Evolutionary conservation across 2,113 vertebrate species (phyloP).

Genomic region (Cyphomyrus plagiostoma): DNA sequence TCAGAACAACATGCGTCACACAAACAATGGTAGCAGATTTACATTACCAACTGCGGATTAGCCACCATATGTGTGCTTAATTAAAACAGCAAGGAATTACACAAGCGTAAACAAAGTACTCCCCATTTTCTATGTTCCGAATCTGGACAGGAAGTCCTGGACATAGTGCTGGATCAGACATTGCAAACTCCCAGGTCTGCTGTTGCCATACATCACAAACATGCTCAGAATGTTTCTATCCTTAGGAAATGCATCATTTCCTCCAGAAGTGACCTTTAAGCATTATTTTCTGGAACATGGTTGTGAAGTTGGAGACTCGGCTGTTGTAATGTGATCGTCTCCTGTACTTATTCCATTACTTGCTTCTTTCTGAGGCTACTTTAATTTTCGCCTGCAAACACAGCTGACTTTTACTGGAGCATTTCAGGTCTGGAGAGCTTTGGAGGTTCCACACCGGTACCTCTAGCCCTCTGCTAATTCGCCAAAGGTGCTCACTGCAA

Average conservation of each 20-base stretch:
- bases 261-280: not conserved
- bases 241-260: not conserved
- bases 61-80: not conserved
- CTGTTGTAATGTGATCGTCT: not conserved
- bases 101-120: not conserved
- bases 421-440: not conserved
- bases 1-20: not conserved
- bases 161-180: not conserved
- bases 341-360: not conserved
- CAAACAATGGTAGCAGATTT: not conserved
- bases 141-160: not conserved
- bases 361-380: not conserved
- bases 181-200: not conserved
- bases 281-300: not conserved
- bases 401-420: not conserved
- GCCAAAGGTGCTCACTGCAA: not conserved
- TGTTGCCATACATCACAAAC: not conserved
- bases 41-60: not conserved
- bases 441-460: not conserved
- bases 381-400: not conserved
- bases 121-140: not conserved
- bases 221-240: not conserved
- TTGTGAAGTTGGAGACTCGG: not conserved
- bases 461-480: not conserved
- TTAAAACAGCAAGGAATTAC: not conserved